Conservation (phyloP, 2,888 invertebrate species). For the Caradrina clavipalpis region DNA sequence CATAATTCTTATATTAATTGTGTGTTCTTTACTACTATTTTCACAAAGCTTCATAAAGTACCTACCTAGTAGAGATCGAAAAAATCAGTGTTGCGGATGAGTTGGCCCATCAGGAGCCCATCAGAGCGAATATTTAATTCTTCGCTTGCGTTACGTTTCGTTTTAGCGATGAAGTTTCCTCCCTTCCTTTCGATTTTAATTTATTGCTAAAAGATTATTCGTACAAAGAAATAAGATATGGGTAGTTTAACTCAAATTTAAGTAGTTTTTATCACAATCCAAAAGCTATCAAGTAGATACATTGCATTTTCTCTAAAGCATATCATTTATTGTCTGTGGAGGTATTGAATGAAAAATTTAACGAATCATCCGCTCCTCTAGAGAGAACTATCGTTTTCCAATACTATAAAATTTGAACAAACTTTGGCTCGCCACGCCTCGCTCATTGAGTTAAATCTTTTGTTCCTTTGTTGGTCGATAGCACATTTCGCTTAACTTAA, state of each 20-base stretch:
- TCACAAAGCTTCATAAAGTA: slow-evolving; percentile 66
- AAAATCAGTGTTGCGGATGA: slow-evolving; percentile 71
- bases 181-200: slow-evolving; percentile 45
- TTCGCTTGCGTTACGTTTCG: slow-evolving; percentile 64
- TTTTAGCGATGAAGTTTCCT: slow-evolving; percentile 52
- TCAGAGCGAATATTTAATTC: slow-evolving; percentile 74
- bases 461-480: slow-evolving; percentile 72
- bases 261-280: background rate
- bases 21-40: slow-evolving; percentile 25
- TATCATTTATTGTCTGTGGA: slow-evolving; percentile 38
- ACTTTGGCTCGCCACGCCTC: slow-evolving; percentile 72
- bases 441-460: slow-evolving; percentile 74
- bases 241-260: background rate
- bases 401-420: slow-evolving; percentile 76
- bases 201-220: slow-evolving; percentile 39
- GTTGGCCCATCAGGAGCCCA: slow-evolving; percentile 66
- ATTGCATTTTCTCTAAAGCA: slow-evolving; percentile 25
- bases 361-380: slow-evolving; percentile 54
- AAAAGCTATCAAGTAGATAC: slow-evolving; percentile 3
- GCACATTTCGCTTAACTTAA: slow-evolving; percentile 71
- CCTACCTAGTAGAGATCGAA: slow-evolving; percentile 68
- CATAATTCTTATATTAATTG: slow-evolving; percentile 3
- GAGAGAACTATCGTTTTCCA: slow-evolving; percentile 75
- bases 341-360: slow-evolving; percentile 57
- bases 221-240: slow-evolving; percentile 3